These are phyloP conservation scores for Abrostola triplasia DNA, from an alignment of 2,888 invertebrate species.

Conservation along the genomic window DNA sequence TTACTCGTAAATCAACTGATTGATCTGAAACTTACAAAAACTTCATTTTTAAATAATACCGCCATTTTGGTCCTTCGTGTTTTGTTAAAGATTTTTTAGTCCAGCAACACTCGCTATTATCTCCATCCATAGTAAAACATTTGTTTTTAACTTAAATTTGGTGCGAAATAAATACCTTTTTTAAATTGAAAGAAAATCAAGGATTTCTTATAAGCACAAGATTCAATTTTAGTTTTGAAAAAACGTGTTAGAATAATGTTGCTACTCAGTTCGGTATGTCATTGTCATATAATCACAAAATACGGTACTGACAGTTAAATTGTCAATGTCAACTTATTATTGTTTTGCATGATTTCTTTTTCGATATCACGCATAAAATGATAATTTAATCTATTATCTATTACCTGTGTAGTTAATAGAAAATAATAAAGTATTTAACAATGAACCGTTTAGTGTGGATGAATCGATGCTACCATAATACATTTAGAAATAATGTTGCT, in stretches of 20 bases:
- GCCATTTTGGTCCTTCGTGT: not conserved
- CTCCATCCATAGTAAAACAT: not conserved
- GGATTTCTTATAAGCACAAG: no score
- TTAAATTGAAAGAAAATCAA: not conserved
- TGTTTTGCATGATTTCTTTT: slow-evolving; percentile 30
- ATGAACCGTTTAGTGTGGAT: slow-evolving; percentile 77
- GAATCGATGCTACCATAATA: slow-evolving; percentile 64
- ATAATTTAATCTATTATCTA: slow-evolving; percentile 17
- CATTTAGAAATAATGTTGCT: slow-evolving; percentile 61
- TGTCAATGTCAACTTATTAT: slow-evolving; percentile 14
- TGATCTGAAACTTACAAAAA: not conserved
- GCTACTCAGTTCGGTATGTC: no score
- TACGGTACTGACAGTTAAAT: not conserved
- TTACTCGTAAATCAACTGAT: no score
- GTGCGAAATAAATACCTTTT: not conserved
- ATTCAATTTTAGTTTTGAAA: no score
- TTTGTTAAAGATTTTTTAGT: no score
- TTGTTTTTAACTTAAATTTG: not conserved
- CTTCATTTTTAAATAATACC: not conserved
- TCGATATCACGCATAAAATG: slow-evolving; percentile 37
- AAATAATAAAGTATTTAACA: slow-evolving; percentile 35
- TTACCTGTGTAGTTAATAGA: slow-evolving; percentile 2
- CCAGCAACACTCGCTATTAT: no score
- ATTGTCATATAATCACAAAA: not conserved
- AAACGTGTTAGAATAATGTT: no score